Evolutionary conservation across 2,888 invertebrate species (phyloP).

Genomic region (Alcis repandata): DNA sequence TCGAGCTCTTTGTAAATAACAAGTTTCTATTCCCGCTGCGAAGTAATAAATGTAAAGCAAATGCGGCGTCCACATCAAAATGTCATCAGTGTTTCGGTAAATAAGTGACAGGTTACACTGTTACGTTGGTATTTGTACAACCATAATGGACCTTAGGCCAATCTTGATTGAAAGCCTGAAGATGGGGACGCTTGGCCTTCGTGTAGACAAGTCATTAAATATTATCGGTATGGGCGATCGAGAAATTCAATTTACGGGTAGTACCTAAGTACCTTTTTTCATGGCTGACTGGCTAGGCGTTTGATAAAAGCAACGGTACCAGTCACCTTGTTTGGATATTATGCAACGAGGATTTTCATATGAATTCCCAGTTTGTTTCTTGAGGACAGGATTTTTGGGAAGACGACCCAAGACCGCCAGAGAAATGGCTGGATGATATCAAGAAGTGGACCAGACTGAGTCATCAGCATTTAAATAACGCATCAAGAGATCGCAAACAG

Average conservation of each 20-base stretch:
- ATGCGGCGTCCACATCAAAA: constrained; percentile 76
- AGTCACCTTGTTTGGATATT: too few species aligned
- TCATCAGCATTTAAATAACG: too few species aligned
- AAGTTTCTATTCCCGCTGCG: constrained; percentile 77
- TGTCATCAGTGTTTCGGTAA: constrained; percentile 82
- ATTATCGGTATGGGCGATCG: constrained; percentile 10
- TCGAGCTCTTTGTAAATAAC: constrained; percentile 58
- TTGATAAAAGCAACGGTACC: too few species aligned
- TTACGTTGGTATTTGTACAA: constrained; percentile 29
- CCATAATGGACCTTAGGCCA: constrained; percentile 22
- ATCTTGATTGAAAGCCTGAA: constrained; percentile 16
- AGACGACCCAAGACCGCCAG: too few species aligned
- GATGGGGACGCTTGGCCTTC: constrained; percentile 18
- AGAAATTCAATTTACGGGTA: constrained; percentile 11
- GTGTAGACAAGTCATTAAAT: constrained; percentile 20
- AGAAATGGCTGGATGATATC: too few species aligned
- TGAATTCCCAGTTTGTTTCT: too few species aligned
- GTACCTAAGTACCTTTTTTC: neutral
- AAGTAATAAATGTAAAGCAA: constrained; percentile 78
- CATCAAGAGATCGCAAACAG: too few species aligned
- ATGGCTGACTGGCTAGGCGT: neutral
- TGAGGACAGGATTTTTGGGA: too few species aligned
- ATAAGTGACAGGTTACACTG: constrained; percentile 59
- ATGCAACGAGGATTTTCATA: too few species aligned
- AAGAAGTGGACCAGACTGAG: too few species aligned